Evolutionary conservation across 2,113 vertebrate genomes (phyloP).

Genomic region (Nipponia nippon): DNA sequence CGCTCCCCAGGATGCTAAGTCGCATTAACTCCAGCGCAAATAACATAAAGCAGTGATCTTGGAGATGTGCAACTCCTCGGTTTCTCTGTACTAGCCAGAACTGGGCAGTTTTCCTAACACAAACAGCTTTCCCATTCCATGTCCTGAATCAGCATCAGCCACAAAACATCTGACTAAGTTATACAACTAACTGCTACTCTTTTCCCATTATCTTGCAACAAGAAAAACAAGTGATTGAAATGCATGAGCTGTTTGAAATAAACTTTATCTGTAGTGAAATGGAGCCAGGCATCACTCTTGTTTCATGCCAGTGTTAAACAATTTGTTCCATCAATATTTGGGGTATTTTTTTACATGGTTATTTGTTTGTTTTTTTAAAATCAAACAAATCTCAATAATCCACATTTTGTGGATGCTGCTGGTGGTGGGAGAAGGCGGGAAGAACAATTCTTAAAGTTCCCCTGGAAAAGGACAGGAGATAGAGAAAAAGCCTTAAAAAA

Average conservation of each 20-base stretch:
- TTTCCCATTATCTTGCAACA: background rate
- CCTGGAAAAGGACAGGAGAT: background rate
- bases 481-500: background rate
- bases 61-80: fast-evolving
- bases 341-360: background rate
- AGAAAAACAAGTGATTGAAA: background rate
- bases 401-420: background rate
- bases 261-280: background rate
- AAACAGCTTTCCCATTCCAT: background rate
- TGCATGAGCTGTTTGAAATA: background rate
- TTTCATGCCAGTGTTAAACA: fast-evolving
- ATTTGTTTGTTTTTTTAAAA: background rate
- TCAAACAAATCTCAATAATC: background rate
- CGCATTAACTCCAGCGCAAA: background rate
- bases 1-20: too few species aligned
- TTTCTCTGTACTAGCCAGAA: background rate
- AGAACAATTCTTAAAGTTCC: background rate
- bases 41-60: fast-evolving
- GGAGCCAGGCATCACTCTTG: background rate
- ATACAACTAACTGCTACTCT: background rate
- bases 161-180: background rate
- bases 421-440: fast-evolving
- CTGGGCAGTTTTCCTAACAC: background rate
- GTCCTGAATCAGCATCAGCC: background rate
- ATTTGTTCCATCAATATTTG: background rate